Conservation (phyloP, 2,113 vertebrate genomes). For the Macquaria ambigua region DNA sequence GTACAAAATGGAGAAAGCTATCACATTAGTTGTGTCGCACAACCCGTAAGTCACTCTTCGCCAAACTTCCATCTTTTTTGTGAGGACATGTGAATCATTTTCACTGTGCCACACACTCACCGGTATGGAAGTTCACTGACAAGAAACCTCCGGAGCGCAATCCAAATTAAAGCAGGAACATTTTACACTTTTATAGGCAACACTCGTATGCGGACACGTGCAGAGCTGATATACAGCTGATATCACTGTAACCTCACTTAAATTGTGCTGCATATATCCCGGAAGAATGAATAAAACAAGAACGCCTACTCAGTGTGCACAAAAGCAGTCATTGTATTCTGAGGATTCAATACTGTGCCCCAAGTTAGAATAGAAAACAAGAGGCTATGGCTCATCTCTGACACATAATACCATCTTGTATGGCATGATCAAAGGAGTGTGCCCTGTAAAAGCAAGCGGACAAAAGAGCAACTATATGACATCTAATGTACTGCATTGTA, state of each 20-base stretch:
- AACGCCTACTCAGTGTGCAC: constrained; percentile 31
- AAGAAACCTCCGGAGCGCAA: neutral
- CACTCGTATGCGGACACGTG: constrained; percentile 7
- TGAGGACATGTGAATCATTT: neutral
- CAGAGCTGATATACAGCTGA: constrained; percentile 25
- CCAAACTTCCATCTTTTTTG: neutral
- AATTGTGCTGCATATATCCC: constrained; percentile 14
- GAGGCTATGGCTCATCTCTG: constrained; percentile 38
- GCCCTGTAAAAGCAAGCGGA: constrained; percentile 29
- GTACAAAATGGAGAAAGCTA: neutral
- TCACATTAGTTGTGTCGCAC: neutral
- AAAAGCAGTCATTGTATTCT: constrained; percentile 42
- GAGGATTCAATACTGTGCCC: constrained; percentile 43
- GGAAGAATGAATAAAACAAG: constrained; percentile 39
- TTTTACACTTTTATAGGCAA: neutral
- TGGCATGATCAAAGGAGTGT: constrained; percentile 38
- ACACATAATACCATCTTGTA: constrained; percentile 47
- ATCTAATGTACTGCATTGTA: constrained; percentile 3
- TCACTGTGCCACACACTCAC: neutral
- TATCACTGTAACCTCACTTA: constrained; percentile 6
- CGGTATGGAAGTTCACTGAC: neutral
- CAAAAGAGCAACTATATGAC: constrained; percentile 32
- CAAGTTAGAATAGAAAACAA: constrained; percentile 51
- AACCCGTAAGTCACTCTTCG: neutral
- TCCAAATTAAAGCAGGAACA: too few relatives aligned